These are phyloP conservation scores for Vanessa tameamea DNA, from an alignment of 1,140 invertebrate genomes.

Conservation along the genomic window DNA sequence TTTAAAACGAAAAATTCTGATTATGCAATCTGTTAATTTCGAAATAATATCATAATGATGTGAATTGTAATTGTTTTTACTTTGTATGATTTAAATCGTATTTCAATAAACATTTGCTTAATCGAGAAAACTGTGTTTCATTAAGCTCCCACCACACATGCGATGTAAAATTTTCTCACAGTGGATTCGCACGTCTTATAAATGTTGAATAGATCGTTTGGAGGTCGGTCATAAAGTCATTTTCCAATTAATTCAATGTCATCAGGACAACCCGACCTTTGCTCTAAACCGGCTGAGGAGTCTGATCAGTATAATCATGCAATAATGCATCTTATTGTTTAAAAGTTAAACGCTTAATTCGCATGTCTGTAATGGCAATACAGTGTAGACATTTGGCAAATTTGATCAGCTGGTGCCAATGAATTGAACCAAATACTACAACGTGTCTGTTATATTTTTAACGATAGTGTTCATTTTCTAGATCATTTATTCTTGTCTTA, in stretches of 20 bases:
- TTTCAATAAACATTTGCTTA: conserved; percentile 57
- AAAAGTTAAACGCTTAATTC: conserved; percentile 1
- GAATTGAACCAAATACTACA: not conserved
- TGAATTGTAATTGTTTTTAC: conserved; percentile 47
- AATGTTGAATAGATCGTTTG: conserved; percentile 52
- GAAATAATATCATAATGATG: conserved; percentile 38
- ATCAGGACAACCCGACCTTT: conserved; percentile 63
- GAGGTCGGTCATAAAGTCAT: conserved; percentile 63
- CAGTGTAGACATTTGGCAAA: conserved; percentile 8
- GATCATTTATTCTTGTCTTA: conserved; percentile 24
- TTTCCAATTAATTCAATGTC: conserved; percentile 77
- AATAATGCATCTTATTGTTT: not conserved
- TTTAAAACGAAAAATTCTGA: conserved; percentile 77
- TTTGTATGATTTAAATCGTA: conserved; percentile 46
- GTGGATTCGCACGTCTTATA: conserved; percentile 42
- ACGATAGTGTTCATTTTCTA: not conserved
- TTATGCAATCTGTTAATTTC: conserved; percentile 73
- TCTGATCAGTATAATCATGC: not conserved
- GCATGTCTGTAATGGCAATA: not conserved
- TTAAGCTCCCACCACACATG: conserved; percentile 39
- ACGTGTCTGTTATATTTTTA: not conserved
- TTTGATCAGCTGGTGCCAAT: conserved; percentile 25
- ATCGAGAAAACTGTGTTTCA: conserved; percentile 56
- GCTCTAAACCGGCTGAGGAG: conserved; percentile 45
- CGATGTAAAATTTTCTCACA: conserved; percentile 44